Base-by-base conservation (phyloP, 2,113 vertebrate species). In the Pelobates fuscus region DNA sequence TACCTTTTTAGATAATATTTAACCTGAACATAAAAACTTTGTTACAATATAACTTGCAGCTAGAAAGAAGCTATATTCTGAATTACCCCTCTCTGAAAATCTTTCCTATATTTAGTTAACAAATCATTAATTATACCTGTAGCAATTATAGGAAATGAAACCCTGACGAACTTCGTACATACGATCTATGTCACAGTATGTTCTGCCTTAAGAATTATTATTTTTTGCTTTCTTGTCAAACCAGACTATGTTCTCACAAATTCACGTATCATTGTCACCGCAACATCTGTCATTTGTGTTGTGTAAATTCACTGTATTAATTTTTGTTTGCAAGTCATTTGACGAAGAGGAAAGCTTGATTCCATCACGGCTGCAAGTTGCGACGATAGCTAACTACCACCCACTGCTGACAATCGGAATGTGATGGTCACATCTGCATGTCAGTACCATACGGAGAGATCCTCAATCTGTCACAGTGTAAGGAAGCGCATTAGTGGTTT, bases 401-500 rank as follows among this genome's bases (percentile, higher is more conserved):
- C 87, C 84, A 66, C 80, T 84, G 32, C 62, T 80, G 89, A 87
- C 87, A 86, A 76, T 81, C 77, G 72, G 78, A 71, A 81, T 82
- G 87, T 78, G 84, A 84, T 80, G 77, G 84, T 84, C 89, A 88
- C 88, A 88, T 91, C 91, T 91, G 88, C 83, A 62, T 43, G 78
- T 87, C 89, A 84, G 83, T 72, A 73, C 85, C 87, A 63, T 63
- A 85, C 83, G 87, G 82, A 84, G 87, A 84, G 81, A 79, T 84
- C 85, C 81, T 2, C 81, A 83, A 81, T 81, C 84, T 83, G 84
- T 83, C 85, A 86, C 86, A 84, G 86, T 81, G 83, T 88, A 88
- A 91, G 85, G 80, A 83, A 90, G 87, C 86, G 86, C 89, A 90
- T 93, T 93, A 91, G 89, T 84, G 86, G 85, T 88, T 91, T 93